These are phyloP conservation scores for Novumbra hubbsi DNA, from an alignment of 2,797 vertebrate species.

Conservation along the genomic window DNA sequence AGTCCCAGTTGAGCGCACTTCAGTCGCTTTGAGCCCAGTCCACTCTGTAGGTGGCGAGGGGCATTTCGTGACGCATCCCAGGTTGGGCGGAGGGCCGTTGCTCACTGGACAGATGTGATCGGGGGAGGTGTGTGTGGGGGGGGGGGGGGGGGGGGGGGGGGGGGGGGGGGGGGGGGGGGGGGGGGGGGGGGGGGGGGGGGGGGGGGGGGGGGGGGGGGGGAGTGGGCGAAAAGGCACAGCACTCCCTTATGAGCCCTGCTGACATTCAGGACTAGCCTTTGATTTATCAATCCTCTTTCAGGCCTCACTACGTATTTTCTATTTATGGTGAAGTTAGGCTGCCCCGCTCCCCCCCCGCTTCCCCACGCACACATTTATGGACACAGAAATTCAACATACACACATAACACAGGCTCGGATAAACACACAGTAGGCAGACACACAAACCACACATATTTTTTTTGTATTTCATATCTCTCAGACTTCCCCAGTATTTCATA, in stretches of 20 bases:
- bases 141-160: no score
- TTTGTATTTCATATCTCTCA: not conserved
- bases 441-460: no score
- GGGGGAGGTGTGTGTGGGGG: conserved; percentile 16
- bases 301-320: conserved; percentile 12
- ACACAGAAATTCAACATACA: conserved; percentile 8
- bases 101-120: not conserved
- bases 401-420: not conserved
- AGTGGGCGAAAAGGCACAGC: conserved; percentile 15
- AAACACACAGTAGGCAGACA: not conserved
- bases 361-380: not conserved
- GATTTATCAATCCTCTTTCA: conserved; percentile 35
- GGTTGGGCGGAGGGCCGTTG: not conserved
- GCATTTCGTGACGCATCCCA: not conserved
- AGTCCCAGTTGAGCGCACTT: not conserved
- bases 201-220: conserved; percentile 5
- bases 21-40: not conserved
- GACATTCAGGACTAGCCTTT: conserved; percentile 16
- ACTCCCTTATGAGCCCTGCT: conserved; percentile 5
- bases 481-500: no score
- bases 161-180: no score
- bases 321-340: conserved; percentile 17
- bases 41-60: not conserved
- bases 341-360: conserved; percentile 23
- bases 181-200: conserved; percentile 4